Evolutionary conservation across 2,113 vertebrate genomes (phyloP), one percentile per base, ranked within the genome.

Genomic region (Triplophysa rosa): DNA sequence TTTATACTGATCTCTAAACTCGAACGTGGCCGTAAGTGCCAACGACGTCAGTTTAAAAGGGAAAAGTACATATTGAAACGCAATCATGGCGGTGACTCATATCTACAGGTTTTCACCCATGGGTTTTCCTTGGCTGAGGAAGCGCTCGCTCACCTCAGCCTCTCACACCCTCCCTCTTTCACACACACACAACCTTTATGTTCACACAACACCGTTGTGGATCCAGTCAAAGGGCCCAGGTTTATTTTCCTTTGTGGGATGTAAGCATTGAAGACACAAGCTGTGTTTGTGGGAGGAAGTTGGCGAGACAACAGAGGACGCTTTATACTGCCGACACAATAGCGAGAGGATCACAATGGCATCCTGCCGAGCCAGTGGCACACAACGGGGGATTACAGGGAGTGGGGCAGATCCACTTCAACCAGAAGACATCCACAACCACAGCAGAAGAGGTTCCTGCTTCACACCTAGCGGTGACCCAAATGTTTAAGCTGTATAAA

Each of bases 221-320:
- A 87, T 87, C 77, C 84, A 80, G 76, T 86, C 84, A 89, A 85
- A 83, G 84, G 73, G 59, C 52, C 80, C 76, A 67, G 83, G 84
- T 89, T 90, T 89, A 83, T 89, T 91, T 89, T 88, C 83, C 77
- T 84, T 83, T 82, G 85, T 78, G 87, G 87, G 89, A 86, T 88
- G 84, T 87, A 88, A 86, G 86, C 84, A 81, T 84, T 82, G 88
- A 91, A 87, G 88, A 88, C 84, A 86, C 88, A 84, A 84, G 89
- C 89, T 79, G 84, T 80, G 89, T 91, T 90, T 89, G 88, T 91
- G 90, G 86, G 89, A 90, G 90, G 91, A 91, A 92, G 86, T 91
- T 93, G 92, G 92, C 92, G 80, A 91, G 91, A 93, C 90, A 92
- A 93, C 92, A 91, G 88, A 92, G 87, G 85, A 87, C 80, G 91